A percentile compares a stretch with the other conserved stretches of the same genome.
phyloP scores from a whole-genome alignment of 2,113 vertebrate genomes.

The Nothobranchius kuhntae region DNA sequence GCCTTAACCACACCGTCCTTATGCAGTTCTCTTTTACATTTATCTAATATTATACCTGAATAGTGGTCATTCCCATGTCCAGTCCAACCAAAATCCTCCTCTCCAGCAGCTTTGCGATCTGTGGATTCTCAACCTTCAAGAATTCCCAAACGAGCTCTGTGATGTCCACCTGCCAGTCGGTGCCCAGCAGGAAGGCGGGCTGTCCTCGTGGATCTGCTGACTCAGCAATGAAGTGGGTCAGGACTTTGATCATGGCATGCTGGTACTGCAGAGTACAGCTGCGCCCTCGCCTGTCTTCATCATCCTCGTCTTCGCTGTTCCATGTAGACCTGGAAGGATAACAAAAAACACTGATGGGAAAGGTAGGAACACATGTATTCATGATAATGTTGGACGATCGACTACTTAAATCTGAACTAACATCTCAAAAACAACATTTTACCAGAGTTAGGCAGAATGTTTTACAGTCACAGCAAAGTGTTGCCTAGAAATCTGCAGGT shows the following conservation, averaged over 20 bases:
- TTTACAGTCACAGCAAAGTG: too few relatives aligned
- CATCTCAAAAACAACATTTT: too few relatives aligned
- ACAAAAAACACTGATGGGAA: background rate
- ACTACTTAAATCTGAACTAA: too few relatives aligned
- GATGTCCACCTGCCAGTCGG: constrained; percentile 93
- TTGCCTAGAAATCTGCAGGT: too few relatives aligned
- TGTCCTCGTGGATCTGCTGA: constrained; percentile 82
- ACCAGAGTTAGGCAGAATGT: too few relatives aligned
- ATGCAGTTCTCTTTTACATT: too few relatives aligned
- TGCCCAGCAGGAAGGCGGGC: constrained; percentile 85
- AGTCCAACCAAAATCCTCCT: constrained; percentile 85
- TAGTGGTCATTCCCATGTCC: constrained; percentile 90
- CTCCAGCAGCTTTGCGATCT: constrained; percentile 85
- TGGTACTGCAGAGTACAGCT: constrained; percentile 93
- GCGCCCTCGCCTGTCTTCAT: constrained; percentile 87
- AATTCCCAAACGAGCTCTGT: constrained; percentile 90
- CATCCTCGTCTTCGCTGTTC: constrained; percentile 95
- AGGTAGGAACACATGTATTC: too few relatives aligned
- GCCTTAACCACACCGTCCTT: too few relatives aligned
- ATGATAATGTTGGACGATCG: too few relatives aligned
- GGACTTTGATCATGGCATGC: constrained; percentile 88
- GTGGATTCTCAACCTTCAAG: constrained; percentile 89
- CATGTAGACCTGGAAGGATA: constrained; percentile 79
- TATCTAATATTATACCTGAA: constrained; percentile 82
- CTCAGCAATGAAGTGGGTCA: constrained; percentile 93